Evolutionary conservation across 2,113 vertebrate species (phyloP).

Genomic region (Cebidichthys violaceus): DNA sequence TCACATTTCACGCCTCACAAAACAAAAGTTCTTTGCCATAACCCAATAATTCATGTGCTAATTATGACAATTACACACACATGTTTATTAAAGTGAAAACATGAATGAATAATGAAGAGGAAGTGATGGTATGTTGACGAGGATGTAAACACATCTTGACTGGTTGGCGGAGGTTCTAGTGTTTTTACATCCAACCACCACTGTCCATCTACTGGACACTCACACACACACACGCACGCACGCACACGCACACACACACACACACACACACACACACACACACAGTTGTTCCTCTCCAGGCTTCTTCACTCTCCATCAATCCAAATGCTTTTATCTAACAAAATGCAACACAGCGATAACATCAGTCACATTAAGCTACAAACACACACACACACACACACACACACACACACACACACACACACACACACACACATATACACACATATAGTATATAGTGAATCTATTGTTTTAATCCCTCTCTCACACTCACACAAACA

Average conservation of each 20-base stretch:
- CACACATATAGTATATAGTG: not conserved
- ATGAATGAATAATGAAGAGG: too few species aligned
- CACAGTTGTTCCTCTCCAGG: not conserved
- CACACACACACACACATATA: not conserved
- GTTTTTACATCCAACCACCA: too few species aligned
- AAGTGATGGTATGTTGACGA: not conserved
- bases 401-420: constrained; percentile 1
- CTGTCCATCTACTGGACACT: too few species aligned
- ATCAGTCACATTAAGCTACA: constrained; percentile 40
- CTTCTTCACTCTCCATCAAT: constrained; percentile 49
- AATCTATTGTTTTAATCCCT: constrained; percentile 21
- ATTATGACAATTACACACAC: not conserved
- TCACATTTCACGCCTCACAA: too few species aligned
- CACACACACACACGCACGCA: not conserved
- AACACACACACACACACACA: not conserved
- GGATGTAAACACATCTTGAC: too few species aligned
- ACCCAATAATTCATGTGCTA: not conserved
- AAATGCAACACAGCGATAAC: constrained; percentile 39
- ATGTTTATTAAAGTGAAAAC: not conserved
- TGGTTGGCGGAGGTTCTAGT: too few species aligned
- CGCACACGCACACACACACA: constrained; percentile 2
- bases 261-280: not conserved
- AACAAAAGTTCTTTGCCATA: not conserved
- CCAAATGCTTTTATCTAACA: constrained; percentile 58
- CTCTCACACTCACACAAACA: not conserved